These are phyloP conservation scores for Pomacea canaliculata DNA, from an alignment of 2,888 invertebrate genomes.

Conservation along the genomic window DNA sequence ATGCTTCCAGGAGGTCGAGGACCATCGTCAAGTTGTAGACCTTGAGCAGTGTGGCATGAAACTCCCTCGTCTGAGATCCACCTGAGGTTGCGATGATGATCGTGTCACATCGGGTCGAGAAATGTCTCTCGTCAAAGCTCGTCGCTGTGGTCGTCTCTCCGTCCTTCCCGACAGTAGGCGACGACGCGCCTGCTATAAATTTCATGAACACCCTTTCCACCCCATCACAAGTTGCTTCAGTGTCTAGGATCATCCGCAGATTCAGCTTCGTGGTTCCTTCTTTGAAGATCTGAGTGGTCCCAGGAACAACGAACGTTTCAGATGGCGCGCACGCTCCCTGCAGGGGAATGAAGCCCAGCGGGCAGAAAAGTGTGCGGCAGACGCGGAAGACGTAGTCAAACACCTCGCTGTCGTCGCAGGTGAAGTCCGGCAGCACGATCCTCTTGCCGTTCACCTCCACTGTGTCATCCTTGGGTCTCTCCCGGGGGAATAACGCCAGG, in stretches of 20 bases:
- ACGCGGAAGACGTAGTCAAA: conserved; percentile 25
- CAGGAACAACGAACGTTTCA: neutral
- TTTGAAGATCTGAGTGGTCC: conserved; percentile 19
- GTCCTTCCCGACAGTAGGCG: no score
- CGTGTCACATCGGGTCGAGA: no score
- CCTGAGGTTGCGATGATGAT: no score
- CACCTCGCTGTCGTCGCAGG: conserved; percentile 25
- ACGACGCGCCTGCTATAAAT: no score
- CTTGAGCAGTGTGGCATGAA: neutral
- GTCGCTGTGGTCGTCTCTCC: no score
- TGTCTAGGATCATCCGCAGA: neutral
- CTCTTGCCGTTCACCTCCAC: conserved; percentile 6
- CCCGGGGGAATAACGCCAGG: conserved; percentile 16
- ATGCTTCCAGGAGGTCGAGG: neutral
- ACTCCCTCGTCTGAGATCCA: neutral
- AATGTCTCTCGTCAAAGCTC: no score
- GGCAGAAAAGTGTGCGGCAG: conserved; percentile 23
- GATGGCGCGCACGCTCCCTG: conserved; percentile 16
- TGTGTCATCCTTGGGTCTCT: neutral
- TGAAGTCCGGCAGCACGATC: conserved; percentile 2
- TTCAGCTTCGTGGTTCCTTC: neutral
- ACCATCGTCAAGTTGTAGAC: neutral
- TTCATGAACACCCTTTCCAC: no score
- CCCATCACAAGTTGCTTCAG: neutral
- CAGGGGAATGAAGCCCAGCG: conserved; percentile 13